These are phyloP conservation scores for Autographa pulchrina DNA, from an alignment of 2,888 invertebrate species.

Conservation along the genomic window DNA sequence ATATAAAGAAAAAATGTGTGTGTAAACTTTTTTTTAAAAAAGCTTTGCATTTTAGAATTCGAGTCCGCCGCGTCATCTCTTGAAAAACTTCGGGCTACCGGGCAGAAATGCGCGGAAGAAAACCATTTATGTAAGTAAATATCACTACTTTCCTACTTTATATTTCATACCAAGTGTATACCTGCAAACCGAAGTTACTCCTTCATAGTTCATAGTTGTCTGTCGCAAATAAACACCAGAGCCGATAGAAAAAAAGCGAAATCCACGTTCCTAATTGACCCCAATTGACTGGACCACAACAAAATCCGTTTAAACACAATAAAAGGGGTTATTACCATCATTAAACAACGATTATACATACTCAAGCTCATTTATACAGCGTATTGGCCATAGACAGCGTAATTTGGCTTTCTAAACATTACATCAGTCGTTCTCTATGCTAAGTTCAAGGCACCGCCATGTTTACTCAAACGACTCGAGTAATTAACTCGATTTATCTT, in stretches of 20 bases:
- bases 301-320: conserved; percentile 21
- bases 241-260: background rate
- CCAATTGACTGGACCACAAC: conserved; percentile 17
- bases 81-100: too few relatives aligned
- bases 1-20: background rate
- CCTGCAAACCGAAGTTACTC: too few relatives aligned
- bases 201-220: background rate
- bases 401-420: conserved; percentile 52
- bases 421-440: conserved; percentile 32
- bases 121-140: too few relatives aligned
- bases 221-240: background rate
- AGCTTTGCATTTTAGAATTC: too few relatives aligned
- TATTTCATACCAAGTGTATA: too few relatives aligned
- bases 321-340: conserved; percentile 34
- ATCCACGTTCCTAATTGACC: conserved; percentile 15
- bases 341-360: conserved; percentile 37
- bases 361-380: conserved; percentile 34
- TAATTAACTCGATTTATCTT: conserved; percentile 31
- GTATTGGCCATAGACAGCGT: conserved; percentile 43
- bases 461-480: conserved; percentile 35
- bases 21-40: too few relatives aligned
- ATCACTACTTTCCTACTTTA: too few relatives aligned
- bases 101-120: too few relatives aligned
- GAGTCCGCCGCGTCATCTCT: too few relatives aligned
- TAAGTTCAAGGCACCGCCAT: conserved; percentile 57